A percentile compares a stretch with the other conserved stretches of the same genome.
phyloP scores from a whole-genome alignment of 2,113 vertebrate species.

The Pleuronectes platessa region DNA sequence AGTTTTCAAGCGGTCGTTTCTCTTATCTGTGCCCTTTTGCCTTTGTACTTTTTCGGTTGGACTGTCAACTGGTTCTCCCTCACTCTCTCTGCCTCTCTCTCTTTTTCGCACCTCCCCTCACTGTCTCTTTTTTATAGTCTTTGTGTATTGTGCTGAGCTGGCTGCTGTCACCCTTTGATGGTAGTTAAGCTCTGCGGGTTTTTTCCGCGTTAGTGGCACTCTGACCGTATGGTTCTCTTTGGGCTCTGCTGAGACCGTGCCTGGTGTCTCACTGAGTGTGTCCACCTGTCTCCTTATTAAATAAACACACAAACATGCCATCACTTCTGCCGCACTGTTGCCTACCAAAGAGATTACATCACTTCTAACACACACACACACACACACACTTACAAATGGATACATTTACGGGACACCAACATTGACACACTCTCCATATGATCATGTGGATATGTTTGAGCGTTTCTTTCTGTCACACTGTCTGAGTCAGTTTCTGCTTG shows the following conservation, averaged over 20 bases:
- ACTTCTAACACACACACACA: conserved; percentile 34
- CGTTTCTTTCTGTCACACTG: background rate
- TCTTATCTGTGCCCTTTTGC: conserved; percentile 27
- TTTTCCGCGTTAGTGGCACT: conserved; percentile 36
- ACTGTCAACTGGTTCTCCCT: conserved; percentile 21
- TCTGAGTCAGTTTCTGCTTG: conserved; percentile 51
- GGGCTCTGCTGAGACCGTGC: conserved; percentile 56
- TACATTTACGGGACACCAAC: conserved; percentile 47
- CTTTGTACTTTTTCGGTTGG: conserved; percentile 25
- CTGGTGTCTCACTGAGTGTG: conserved; percentile 55
- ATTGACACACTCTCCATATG: conserved; percentile 17
- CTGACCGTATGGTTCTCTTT: conserved; percentile 54
- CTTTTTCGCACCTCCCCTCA: conserved; percentile 7
- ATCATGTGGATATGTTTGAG: conserved; percentile 39
- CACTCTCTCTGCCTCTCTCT: conserved; percentile 6
- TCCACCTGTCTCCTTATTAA: conserved; percentile 70
- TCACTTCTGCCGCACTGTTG: background rate
- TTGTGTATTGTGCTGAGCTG: conserved; percentile 69
- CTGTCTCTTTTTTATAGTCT: conserved; percentile 35
- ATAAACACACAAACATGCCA: background rate
- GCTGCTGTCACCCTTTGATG: conserved; percentile 54
- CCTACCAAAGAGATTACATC: conserved; percentile 53
- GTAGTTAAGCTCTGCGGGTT: conserved; percentile 56
- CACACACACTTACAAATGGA: conserved; percentile 52
- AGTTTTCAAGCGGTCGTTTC: conserved; percentile 21